Evolutionary conservation across 2,113 vertebrate genomes (phyloP), one percentile per base, ranked within the genome.

Genomic region (Ardeotis arabs): DNA sequence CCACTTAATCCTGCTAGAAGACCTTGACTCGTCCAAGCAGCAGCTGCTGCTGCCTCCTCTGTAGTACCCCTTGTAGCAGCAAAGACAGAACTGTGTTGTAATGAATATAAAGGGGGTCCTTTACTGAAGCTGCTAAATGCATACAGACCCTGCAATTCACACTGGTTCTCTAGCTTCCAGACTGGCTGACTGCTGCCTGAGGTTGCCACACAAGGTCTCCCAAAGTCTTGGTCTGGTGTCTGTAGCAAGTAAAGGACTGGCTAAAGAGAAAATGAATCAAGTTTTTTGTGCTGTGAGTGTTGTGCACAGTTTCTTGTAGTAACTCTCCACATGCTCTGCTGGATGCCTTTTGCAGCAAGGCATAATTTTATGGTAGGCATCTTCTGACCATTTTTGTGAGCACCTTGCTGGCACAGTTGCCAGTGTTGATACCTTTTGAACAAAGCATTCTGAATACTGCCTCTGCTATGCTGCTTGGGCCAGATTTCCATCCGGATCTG

Each of bases 31-130:
- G 77, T 93, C 35, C 33, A 45, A 75, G 49, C 24, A 84, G 9
- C 35, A 78, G 76, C 80, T 95, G 60, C 49, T 78, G 56, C 68
- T 68, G 73, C 49, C 52, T 92, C 24, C 39, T 93, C 68, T 93
- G 53, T 95, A 64, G 22, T 58, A 60, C 15, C 44, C 35, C 35
- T 90, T 90, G 49, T 60, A 78, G 73, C 16, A 89, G 88, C 7
- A 24, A 64, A 93, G 93, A 97, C 92, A 93, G 93, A 92, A 68
- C 76, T 87, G 79, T 92, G 79, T 92, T 96, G 92, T 96, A 81
- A 87, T 81, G 93, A 84, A 31, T 72, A 95, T 92, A 93, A 96
- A 95, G 62, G 62, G 64, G 45, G 62, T 68, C 79, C 76, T 96
- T 97, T 90, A 93, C 60, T 74, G 69, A 86, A 85, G 45, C 22